Evolutionary conservation across 2,797 vertebrate genomes (phyloP), one percentile per base, ranked within the genome.

Genomic region (Pseudopleuronectes americanus): DNA sequence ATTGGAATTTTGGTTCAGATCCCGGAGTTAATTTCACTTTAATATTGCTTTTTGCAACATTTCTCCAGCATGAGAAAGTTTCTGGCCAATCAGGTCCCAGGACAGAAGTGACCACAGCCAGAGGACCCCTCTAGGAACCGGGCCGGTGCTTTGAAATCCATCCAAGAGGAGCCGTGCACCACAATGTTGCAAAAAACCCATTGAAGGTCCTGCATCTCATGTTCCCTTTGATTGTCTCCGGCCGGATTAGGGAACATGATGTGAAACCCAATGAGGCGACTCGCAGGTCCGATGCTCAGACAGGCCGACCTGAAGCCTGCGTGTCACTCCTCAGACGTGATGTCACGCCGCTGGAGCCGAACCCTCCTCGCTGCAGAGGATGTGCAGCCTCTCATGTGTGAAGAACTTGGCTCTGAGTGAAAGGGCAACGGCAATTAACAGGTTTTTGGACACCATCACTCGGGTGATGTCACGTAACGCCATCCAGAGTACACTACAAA

Each of bases 171-270:
- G 69, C 74, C 7, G 49, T n/a, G 26, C 71, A 52, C 66, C 55
- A 76, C 78, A 85, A 66, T 86, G 88, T 92, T 61, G 12, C 87
- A 83, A 84, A 48, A 48, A 48, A 21, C 24, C 79, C 72, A 75
- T 84, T 87, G 86, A 91, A 89, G 84, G 86, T 64, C 77, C 41
- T 85, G 72, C 71, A 53, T 91, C 90, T 89, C 76, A 79, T 70
- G 84, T 89, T 91, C 87, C 90, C 83, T 85, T 88, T 88, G 85
- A 90, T 84, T 79, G 73, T 86, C 74, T 89, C 77, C 64, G 80
- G 85, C 76, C 24, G 61, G 83, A 89, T 89, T 84, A 89, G 74
- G 59, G 66, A 43, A 58, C 71, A 80, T 76, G 72, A 90, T 81
- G 77, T 90, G 86, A 89, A 90, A 91, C 81, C 76, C 82, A 85